These are phyloP conservation scores for Blastobasis adustella DNA, from an alignment of 2,888 invertebrate genomes.

Conservation along the genomic window DNA sequence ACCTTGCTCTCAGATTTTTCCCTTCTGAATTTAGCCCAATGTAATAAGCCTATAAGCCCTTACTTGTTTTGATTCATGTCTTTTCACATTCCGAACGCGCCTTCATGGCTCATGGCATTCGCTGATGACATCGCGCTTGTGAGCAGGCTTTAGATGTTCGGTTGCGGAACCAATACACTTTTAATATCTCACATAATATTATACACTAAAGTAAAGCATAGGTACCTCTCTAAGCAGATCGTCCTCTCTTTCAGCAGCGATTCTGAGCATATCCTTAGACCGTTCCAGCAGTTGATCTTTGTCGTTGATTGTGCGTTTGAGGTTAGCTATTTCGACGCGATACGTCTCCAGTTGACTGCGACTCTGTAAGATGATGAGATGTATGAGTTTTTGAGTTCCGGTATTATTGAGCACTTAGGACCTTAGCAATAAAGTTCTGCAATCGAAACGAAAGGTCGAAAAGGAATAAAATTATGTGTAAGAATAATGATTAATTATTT, in stretches of 20 bases:
- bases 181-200: too few species aligned
- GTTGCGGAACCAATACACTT: too few species aligned
- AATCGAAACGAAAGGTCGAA: not conserved
- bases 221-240: conserved; percentile 71
- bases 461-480: not conserved
- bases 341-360: conserved; percentile 45
- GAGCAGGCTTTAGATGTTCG: too few species aligned
- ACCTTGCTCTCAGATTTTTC: too few species aligned
- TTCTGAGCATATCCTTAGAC: conserved; percentile 76
- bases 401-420: not conserved
- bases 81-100: too few species aligned
- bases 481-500: not conserved
- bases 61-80: too few species aligned
- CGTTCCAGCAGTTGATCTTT: conserved; percentile 75
- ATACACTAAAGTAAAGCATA: conserved; percentile 8
- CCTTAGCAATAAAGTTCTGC: not conserved
- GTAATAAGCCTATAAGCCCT: too few species aligned
- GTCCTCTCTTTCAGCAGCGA: conserved; percentile 77
- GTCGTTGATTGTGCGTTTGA: conserved; percentile 70
- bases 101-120: too few species aligned
- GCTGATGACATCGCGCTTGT: too few species aligned
- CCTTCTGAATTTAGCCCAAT: too few species aligned
- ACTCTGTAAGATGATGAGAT: conserved; percentile 24
- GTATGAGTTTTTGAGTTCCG: not conserved
- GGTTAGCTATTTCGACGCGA: conserved; percentile 60